Evolutionary conservation across 2,113 vertebrate species (phyloP).

Genomic region (Nerophis ophidion): DNA sequence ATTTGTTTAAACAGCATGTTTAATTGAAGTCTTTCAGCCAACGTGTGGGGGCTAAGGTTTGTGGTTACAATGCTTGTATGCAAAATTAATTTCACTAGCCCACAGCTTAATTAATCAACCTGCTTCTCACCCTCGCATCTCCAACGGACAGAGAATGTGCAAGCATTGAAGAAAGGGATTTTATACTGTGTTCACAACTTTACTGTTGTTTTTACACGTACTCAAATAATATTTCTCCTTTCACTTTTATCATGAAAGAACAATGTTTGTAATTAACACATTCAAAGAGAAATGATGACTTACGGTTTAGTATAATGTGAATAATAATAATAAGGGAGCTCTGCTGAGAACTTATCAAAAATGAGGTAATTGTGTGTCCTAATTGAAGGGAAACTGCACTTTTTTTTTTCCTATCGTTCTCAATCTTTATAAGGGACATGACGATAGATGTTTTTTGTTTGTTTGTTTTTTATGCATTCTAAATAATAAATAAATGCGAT

Average conservation of each 20-base stretch:
- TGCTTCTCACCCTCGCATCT: slow-evolving; percentile 38
- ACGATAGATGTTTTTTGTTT: too few species aligned
- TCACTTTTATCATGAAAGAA: background rate
- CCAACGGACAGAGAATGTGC: slow-evolving; percentile 36
- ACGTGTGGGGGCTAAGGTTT: slow-evolving; percentile 56
- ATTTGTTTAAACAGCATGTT: slow-evolving; percentile 72
- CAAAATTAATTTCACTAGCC: slow-evolving; percentile 62
- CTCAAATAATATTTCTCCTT: background rate
- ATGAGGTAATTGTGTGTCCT: background rate
- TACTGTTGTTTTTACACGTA: background rate
- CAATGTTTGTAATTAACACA: background rate
- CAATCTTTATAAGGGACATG: too few species aligned
- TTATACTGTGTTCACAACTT: slow-evolving; percentile 26
- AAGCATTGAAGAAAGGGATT: slow-evolving; percentile 54
- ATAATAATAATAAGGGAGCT: background rate
- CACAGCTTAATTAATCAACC: slow-evolving; percentile 69
- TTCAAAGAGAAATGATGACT: background rate
- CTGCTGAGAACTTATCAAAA: background rate
- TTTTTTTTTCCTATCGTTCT: too few species aligned
- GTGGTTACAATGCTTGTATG: slow-evolving; percentile 60
- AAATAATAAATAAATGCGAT: too few species aligned
- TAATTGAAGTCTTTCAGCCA: slow-evolving; percentile 71
- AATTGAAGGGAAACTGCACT: too few species aligned
- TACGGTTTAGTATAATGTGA: background rate
- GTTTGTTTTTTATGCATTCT: too few species aligned